A percentile compares a stretch with the other conserved stretches of the same genome.
phyloP scores from a whole-genome alignment of 2,888 invertebrate genomes.

The Apodemia duryi region DNA sequence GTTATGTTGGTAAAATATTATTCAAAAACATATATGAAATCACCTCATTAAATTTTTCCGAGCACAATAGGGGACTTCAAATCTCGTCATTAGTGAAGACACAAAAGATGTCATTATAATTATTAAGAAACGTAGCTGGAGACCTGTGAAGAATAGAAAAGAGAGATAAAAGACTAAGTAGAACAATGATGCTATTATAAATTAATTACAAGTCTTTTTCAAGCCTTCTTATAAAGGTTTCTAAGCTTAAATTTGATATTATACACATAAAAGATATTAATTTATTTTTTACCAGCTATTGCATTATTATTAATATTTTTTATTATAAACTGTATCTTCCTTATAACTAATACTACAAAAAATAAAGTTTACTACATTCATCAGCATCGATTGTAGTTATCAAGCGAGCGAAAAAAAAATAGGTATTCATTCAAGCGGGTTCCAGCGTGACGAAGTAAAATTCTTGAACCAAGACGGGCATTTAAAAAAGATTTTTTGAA shows the following conservation, averaged over 20 bases:
- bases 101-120: constrained; percentile 49
- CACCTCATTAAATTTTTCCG: constrained; percentile 21
- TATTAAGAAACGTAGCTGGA: constrained; percentile 46
- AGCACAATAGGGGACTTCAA: constrained; percentile 27
- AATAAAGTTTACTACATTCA: no score
- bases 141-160: constrained; percentile 22
- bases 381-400: no score
- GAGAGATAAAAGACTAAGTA: constrained; percentile 8
- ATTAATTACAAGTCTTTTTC: neutral
- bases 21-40: constrained; percentile 18
- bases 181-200: constrained; percentile 9
- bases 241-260: neutral
- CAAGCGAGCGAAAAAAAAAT: no score
- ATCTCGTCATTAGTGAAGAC: constrained; percentile 33
- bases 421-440: no score
- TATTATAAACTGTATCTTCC: no score
- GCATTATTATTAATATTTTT: no score
- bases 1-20: constrained; percentile 2
- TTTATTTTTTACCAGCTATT: no score
- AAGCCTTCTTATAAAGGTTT: no score
- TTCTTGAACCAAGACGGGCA: no score
- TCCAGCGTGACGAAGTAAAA: no score
- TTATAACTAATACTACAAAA: no score
- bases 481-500: no score
- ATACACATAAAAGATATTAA: neutral